phyloP scores from a whole-genome alignment of 2,797 vertebrate species.

The Typhlichthys subterraneus region DNA sequence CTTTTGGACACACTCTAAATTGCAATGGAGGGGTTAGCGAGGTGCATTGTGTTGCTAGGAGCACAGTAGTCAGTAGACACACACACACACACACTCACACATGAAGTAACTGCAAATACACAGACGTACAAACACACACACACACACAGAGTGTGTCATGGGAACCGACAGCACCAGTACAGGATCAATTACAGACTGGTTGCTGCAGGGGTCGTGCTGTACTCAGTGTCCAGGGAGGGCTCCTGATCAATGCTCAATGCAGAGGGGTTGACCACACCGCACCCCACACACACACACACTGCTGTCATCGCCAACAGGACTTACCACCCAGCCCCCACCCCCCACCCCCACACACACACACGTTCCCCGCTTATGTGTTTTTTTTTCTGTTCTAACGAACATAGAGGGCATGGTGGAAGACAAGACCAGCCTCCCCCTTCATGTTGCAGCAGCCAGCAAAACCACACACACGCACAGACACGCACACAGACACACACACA shows the following conservation, averaged over 20 bases:
- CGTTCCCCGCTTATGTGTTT: constrained; percentile 18
- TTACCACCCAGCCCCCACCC: too few species aligned
- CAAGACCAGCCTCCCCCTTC: constrained; percentile 31
- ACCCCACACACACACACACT: constrained; percentile 31
- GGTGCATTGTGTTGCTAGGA: constrained; percentile 39
- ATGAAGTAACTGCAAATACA: constrained; percentile 17
- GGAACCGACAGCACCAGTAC: constrained; percentile 63
- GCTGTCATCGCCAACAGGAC: constrained; percentile 9
- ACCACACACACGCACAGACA: constrained; percentile 3
- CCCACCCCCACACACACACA: too few species aligned
- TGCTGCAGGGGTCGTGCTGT: constrained; percentile 74
- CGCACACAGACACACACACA: too few species aligned
- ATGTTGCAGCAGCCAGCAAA: constrained; percentile 26
- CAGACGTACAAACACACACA: neutral
- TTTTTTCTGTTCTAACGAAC: constrained; percentile 34
- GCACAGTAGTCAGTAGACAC: constrained; percentile 39
- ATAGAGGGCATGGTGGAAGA: constrained; percentile 30
- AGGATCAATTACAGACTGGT: constrained; percentile 79
- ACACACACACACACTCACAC: constrained; percentile 15
- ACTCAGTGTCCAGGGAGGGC: constrained; percentile 63
- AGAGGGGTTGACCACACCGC: constrained; percentile 52
- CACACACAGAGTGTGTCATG: constrained; percentile 48
- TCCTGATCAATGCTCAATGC: constrained; percentile 72
- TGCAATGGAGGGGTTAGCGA: constrained; percentile 43
- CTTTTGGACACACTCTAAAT: constrained; percentile 54